These are phyloP conservation scores for Rotaria socialis DNA, from an alignment of 2,888 invertebrate species.

Conservation along the genomic window DNA sequence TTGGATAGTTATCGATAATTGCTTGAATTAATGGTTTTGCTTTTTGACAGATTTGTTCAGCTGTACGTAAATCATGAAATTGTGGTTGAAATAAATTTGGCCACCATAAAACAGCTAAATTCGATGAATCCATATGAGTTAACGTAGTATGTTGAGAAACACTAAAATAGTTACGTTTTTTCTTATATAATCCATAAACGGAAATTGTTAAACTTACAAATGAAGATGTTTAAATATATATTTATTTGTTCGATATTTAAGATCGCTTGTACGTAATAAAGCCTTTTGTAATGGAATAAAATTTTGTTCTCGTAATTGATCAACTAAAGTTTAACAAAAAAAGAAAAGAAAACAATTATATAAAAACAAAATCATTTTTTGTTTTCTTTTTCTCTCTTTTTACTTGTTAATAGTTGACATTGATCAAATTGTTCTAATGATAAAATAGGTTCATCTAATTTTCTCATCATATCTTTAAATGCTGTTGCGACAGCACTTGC, in stretches of 20 bases:
- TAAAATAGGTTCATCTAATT: constrained; percentile 82
- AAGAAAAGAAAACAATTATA: no score
- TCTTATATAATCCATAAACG: no score
- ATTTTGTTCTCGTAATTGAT: constrained; percentile 27
- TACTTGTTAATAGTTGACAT: constrained; percentile 82
- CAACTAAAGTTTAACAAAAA: not conserved
- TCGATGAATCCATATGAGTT: constrained; percentile 94
- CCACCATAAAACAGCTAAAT: constrained; percentile 97
- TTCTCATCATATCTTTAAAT: constrained; percentile 89
- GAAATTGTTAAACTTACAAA: constrained; percentile 65
- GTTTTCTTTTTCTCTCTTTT: constrained; percentile 47
- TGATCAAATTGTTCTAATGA: constrained; percentile 83
- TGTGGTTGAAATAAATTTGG: constrained; percentile 89
- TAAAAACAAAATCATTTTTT: not conserved
- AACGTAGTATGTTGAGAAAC: constrained; percentile 84
- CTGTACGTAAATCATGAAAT: constrained; percentile 69
- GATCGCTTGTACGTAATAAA: not conserved
- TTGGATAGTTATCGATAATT: constrained; percentile 24
- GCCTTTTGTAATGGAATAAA: not conserved
- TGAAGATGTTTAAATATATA: constrained; percentile 88
- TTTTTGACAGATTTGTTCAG: constrained; percentile 54
- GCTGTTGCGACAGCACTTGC: constrained; percentile 95
- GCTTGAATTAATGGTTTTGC: constrained; percentile 13
- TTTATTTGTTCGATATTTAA: constrained; percentile 82
- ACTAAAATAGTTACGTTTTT: constrained; percentile 61